phyloP scores from a whole-genome alignment of 1,140 invertebrate genomes.

The Pararge aegeria region DNA sequence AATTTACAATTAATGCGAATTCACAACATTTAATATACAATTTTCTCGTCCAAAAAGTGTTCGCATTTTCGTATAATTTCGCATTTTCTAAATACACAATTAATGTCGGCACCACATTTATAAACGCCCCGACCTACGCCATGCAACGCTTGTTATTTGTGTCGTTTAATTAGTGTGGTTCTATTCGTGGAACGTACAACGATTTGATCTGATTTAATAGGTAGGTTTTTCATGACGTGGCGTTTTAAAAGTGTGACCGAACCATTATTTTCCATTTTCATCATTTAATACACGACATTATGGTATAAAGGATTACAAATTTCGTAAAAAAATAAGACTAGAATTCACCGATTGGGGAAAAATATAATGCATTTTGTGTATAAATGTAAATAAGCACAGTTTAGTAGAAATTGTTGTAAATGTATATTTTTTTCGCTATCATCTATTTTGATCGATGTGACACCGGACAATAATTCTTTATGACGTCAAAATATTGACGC shows the following conservation, averaged over 20 bases:
- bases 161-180: no score
- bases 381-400: slow-evolving; percentile 19
- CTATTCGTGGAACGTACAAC: no score
- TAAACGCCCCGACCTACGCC: no score
- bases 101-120: slow-evolving; percentile 1
- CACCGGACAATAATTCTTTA: background rate
- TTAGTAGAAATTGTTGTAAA: slow-evolving; percentile 14
- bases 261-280: background rate
- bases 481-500: no score
- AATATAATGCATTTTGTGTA: slow-evolving; percentile 13
- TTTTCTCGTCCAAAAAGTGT: slow-evolving; percentile 36
- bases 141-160: no score
- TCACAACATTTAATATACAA: slow-evolving; percentile 30
- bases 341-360: slow-evolving; percentile 69
- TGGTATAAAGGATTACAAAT: slow-evolving; percentile 25
- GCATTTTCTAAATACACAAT: slow-evolving; percentile 29
- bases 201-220: no score
- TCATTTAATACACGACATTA: slow-evolving; percentile 35
- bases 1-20: slow-evolving; percentile 31
- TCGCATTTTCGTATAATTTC: slow-evolving; percentile 22
- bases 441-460: slow-evolving; percentile 4
- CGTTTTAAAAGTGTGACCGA: slow-evolving; percentile 9
- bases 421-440: slow-evolving; percentile 3
- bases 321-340: slow-evolving; percentile 58
- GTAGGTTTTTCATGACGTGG: no score